Percentiles rank a stretch among this genome's conserved stretches.
Conservation (phyloP, 2,797 vertebrate species). For the Naso thynnoides region DNA sequence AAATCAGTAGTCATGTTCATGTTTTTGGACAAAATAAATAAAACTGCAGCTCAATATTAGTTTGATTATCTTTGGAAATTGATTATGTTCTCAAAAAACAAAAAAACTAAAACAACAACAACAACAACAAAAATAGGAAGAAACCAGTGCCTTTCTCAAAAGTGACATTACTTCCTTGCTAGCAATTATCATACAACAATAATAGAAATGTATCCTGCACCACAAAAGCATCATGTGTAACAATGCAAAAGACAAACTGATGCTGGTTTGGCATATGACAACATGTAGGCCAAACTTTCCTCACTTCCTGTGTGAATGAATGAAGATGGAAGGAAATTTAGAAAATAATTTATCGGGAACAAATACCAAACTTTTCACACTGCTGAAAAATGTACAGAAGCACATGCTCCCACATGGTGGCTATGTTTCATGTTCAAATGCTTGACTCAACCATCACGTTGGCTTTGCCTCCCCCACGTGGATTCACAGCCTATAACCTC, state of each 20-base stretch:
- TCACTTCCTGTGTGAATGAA: background rate
- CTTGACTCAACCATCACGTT: background rate
- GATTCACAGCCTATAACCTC: slow-evolving; percentile 4
- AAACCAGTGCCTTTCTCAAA: background rate
- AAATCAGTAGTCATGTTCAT: background rate
- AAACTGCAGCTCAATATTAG: background rate
- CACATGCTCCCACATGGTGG: slow-evolving; percentile 3
- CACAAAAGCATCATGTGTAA: background rate
- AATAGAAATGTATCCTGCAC: too few relatives aligned
- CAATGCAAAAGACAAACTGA: background rate
- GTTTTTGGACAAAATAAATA: background rate
- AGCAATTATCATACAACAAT: too few relatives aligned
- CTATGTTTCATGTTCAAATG: slow-evolving; percentile 3
- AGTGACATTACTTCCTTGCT: background rate
- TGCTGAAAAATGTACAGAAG: background rate
- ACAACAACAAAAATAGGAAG: too few relatives aligned
- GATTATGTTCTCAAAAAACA: background rate
- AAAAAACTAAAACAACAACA: too few relatives aligned
- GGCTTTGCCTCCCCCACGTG: slow-evolving; percentile 47
- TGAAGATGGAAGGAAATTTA: background rate
- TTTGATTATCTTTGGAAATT: background rate
- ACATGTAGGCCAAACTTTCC: background rate
- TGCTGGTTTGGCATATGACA: background rate
- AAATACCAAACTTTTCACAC: too few relatives aligned
- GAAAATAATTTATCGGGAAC: background rate